phyloP scores from a whole-genome alignment of 2,888 invertebrate genomes.

The Lepidocyrtoides sp. region DNA sequence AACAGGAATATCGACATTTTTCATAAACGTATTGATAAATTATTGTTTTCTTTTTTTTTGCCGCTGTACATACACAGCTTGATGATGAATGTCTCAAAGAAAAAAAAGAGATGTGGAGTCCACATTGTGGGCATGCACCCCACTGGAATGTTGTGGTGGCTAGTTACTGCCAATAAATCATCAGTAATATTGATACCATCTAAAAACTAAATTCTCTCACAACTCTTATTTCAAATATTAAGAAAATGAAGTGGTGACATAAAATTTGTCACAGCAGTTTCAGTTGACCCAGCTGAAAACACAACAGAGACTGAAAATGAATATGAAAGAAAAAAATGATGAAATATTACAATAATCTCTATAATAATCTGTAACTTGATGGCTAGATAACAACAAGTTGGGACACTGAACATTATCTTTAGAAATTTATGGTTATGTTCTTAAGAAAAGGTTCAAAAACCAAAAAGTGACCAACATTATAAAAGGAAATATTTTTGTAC shows the following conservation, averaged over 20 bases:
- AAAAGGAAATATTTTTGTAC: not conserved
- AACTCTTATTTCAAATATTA: not conserved
- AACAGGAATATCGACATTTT: constrained; percentile 24
- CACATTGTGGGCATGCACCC: not conserved
- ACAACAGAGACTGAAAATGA: not conserved
- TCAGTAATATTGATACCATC: constrained; percentile 10
- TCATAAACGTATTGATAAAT: constrained; percentile 32
- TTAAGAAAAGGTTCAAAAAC: not conserved
- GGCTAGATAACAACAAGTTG: not conserved
- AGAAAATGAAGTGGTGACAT: constrained; percentile 3
- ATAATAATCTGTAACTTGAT: not conserved
- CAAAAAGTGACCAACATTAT: not conserved
- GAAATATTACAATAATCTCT: too few relatives aligned
- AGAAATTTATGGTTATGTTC: not conserved
- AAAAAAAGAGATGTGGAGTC: not conserved
- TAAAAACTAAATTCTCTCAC: not conserved
- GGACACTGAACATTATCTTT: not conserved
- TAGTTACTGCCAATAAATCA: constrained; percentile 36
- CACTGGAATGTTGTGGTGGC: not conserved
- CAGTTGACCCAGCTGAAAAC: not conserved
- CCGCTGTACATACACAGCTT: not conserved
- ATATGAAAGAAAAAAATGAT: not conserved
- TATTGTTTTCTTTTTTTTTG: constrained; percentile 12
- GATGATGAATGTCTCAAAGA: not conserved
- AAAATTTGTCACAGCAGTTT: not conserved